A percentile compares a stretch with the other conserved stretches of the same genome.
phyloP scores from a whole-genome alignment of 2,888 invertebrate species.

The Encarsia formosa region DNA sequence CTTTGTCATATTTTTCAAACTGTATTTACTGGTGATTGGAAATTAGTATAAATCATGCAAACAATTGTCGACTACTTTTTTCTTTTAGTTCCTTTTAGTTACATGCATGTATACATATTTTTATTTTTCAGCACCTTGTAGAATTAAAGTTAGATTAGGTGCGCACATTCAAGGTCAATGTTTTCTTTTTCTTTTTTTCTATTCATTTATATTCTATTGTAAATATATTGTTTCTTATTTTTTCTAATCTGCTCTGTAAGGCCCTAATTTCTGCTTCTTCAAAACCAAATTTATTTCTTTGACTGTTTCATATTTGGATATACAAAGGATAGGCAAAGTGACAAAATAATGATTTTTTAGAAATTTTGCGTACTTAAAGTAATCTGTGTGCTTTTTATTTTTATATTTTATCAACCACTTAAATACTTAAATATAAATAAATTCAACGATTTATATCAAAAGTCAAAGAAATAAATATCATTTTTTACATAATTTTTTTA shows the following conservation, averaged over 20 bases:
- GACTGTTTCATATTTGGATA: not conserved
- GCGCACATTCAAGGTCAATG: slow-evolving; percentile 5
- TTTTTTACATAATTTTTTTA: not conserved
- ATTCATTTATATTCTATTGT: no score
- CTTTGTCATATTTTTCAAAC: not conserved
- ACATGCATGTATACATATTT: no score
- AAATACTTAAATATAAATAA: not conserved
- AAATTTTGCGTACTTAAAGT: no score
- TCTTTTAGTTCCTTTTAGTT: slow-evolving; percentile 13
- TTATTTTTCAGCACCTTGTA: slow-evolving; percentile 1
- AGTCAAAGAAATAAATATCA: not conserved
- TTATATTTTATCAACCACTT: not conserved
- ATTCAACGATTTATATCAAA: not conserved
- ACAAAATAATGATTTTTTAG: no score
- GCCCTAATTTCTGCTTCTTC: slow-evolving; percentile 27
- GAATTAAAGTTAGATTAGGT: not conserved
- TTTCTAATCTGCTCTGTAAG: slow-evolving; percentile 30
- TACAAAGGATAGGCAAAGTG: no score
- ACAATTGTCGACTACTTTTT: not conserved
- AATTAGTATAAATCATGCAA: slow-evolving; percentile 9
- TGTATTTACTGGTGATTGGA: slow-evolving; percentile 9
- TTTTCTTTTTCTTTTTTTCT: slow-evolving; percentile 13
- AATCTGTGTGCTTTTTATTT: no score
- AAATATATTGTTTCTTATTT: slow-evolving; percentile 17
- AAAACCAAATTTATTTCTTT: slow-evolving; percentile 7